These are phyloP conservation scores for Rhagoletis zephyria DNA, from an alignment of 1,140 invertebrate species.

Conservation along the genomic window DNA sequence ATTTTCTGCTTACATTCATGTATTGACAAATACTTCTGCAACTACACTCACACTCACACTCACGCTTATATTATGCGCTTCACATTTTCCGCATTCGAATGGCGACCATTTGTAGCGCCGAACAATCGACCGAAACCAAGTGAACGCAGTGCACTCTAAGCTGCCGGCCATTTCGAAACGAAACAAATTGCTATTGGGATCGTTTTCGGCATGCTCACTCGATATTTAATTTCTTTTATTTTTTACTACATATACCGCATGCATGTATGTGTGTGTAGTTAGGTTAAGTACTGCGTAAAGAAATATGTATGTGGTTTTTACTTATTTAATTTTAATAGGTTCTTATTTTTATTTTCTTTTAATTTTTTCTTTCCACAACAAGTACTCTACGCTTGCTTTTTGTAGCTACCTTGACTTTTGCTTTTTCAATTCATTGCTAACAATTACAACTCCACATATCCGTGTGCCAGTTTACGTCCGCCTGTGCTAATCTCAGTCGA, in stretches of 20 bases:
- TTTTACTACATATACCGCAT: too few species aligned
- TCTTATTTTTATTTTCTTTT: background rate
- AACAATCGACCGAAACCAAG: background rate
- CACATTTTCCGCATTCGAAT: constrained; percentile 7
- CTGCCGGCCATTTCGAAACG: background rate
- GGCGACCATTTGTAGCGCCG: background rate
- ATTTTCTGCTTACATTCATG: background rate
- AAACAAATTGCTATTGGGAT: background rate
- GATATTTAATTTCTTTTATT: constrained; percentile 9
- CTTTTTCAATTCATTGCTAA: background rate
- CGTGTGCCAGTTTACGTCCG: background rate
- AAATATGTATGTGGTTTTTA: background rate
- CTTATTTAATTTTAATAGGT: background rate
- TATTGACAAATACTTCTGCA: too few species aligned
- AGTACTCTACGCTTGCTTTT: too few species aligned
- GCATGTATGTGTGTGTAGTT: too few species aligned
- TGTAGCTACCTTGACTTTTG: background rate
- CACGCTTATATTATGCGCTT: background rate
- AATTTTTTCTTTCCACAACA: background rate
- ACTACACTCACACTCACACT: background rate
- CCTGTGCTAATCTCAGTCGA: background rate
- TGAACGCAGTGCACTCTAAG: background rate
- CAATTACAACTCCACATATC: background rate
- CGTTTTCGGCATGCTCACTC: background rate
- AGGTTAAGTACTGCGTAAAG: too few species aligned